Conservation (phyloP, 2,888 invertebrate genomes). For the Callinectes sapidus region DNA sequence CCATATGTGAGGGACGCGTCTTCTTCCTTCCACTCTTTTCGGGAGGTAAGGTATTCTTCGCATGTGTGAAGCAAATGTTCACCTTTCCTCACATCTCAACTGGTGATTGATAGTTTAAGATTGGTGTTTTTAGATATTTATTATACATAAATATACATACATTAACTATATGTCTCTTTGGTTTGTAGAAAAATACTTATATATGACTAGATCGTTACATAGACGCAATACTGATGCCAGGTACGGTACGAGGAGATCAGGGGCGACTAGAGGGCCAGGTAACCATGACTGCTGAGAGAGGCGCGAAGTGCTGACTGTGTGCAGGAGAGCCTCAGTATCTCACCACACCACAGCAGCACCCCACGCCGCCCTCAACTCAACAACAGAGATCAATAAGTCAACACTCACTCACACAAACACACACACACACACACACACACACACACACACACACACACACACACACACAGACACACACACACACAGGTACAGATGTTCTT, state of each 20-base stretch:
- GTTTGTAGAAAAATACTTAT: not conserved
- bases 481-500: not conserved
- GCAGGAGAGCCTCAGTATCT: slow-evolving; percentile 12
- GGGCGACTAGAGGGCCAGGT: not conserved
- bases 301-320: not conserved
- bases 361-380: not conserved
- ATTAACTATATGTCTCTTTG: not conserved
- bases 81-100: not conserved
- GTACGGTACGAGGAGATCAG: not conserved
- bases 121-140: slow-evolving; percentile 16
- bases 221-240: slow-evolving; percentile 11
- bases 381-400: not conserved
- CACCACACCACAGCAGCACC: not conserved
- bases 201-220: not conserved
- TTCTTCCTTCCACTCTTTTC: not conserved
- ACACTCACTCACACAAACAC: not conserved
- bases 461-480: not conserved
- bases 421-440: not conserved
- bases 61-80: not conserved
- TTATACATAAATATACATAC: not conserved
- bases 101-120: not conserved
- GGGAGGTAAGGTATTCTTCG: not conserved
- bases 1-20: not conserved
- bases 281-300: not conserved
- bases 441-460: not conserved